A percentile compares a stretch with the other conserved stretches of the same genome.
These are phyloP conservation scores for Pseudoips prasinana DNA, from an alignment of 2,888 invertebrate species.

Conservation along the genomic window DNA sequence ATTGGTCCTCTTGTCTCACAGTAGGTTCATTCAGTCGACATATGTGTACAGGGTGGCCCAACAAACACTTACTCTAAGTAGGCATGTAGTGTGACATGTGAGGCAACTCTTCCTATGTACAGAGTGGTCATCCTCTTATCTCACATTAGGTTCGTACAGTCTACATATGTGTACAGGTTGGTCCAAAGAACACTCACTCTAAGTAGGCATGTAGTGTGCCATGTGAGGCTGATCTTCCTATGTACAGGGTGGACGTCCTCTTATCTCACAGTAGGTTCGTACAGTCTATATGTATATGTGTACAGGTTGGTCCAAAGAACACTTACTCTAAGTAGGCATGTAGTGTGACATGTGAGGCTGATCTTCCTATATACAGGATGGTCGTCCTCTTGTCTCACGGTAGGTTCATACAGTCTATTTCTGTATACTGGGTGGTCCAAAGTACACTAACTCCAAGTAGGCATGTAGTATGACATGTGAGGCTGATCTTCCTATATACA, in stretches of 20 bases:
- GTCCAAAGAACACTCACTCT: constrained; percentile 14
- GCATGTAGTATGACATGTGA: constrained; percentile 12
- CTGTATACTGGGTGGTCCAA: no score
- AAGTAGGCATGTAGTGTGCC: constrained; percentile 17
- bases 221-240: constrained; percentile 21
- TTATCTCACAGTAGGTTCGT: no score
- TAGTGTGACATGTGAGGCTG: constrained; percentile 56
- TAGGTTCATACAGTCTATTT: constrained; percentile 82
- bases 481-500: constrained; percentile 83
- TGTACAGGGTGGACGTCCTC: no score
- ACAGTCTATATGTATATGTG: no score
- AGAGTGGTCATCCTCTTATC: constrained; percentile 41
- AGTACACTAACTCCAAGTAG: background rate
- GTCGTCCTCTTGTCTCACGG: constrained; percentile 59
- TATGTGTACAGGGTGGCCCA: no score
- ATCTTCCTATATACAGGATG: constrained; percentile 81
- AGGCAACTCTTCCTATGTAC: constrained; percentile 84
- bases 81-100: constrained; percentile 10
- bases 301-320: no score
- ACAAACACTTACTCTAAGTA: background rate
- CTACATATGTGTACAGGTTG: no score
- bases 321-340: background rate
- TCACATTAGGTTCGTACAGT: no score
- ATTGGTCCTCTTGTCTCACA: no score
- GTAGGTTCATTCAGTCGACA: no score